phyloP scores from a whole-genome alignment of 2,888 invertebrate genomes.

The Ichneumon xanthorius region DNA sequence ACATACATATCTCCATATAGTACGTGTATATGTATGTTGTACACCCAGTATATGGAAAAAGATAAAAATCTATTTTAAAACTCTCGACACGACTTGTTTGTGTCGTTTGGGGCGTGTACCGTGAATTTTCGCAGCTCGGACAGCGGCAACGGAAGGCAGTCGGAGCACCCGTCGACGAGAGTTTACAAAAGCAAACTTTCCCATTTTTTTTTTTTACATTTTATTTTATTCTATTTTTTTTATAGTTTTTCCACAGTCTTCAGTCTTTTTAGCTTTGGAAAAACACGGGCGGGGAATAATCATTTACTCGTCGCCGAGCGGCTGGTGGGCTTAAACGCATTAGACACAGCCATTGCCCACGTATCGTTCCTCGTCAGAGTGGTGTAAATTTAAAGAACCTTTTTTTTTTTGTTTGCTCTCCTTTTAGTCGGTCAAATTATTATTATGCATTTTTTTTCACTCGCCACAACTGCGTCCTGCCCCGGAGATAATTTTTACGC shows the following conservation, averaged over 20 bases:
- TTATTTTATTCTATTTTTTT: too few species aligned
- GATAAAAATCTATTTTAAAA: constrained; percentile 61
- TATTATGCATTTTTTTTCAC: background rate
- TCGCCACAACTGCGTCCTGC: background rate
- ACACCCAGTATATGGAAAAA: constrained; percentile 30
- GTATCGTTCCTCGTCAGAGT: background rate
- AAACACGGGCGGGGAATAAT: constrained; percentile 13
- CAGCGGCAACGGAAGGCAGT: constrained; percentile 12
- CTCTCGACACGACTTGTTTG: constrained; percentile 56
- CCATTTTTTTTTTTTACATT: background rate
- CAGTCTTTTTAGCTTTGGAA: background rate
- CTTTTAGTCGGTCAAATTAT: background rate
- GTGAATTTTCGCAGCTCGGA: constrained; percentile 41
- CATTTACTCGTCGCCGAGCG: constrained; percentile 2
- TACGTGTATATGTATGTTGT: background rate
- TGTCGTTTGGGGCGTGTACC: constrained; percentile 39
- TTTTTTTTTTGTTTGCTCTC: background rate
- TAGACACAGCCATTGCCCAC: constrained; percentile 5
- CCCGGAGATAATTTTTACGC: too few species aligned
- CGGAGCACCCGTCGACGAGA: constrained; percentile 14
- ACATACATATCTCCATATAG: background rate
- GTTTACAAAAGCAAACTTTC: constrained; percentile 29
- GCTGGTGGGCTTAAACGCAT: background rate
- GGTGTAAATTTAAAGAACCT: background rate
- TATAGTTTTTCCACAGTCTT: background rate